Percentiles rank a stretch among this genome's conserved stretches.
phyloP scores from a whole-genome alignment of 2,797 vertebrate species.

The Loris lydekkerianus region DNA sequence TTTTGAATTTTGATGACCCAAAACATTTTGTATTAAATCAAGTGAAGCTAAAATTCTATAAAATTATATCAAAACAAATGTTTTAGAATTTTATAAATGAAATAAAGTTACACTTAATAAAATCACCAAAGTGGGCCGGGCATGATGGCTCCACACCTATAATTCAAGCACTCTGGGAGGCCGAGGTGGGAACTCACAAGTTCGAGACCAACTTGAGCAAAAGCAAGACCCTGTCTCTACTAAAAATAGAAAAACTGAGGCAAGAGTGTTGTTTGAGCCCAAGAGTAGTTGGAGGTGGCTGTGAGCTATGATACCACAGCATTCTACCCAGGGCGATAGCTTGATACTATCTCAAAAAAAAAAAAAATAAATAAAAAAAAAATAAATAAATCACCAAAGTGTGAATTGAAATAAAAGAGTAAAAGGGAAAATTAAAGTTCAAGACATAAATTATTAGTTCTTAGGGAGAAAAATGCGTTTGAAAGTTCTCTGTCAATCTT shows the following conservation, averaged over 20 bases:
- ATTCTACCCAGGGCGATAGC: too few species aligned
- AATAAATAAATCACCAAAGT: neutral
- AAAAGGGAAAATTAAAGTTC: slow-evolving; percentile 57
- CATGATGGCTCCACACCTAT: too few species aligned
- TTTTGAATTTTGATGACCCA: neutral
- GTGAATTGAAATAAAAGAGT: slow-evolving; percentile 33
- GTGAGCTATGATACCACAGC: too few species aligned
- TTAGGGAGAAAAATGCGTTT: slow-evolving; percentile 38
- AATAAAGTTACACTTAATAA: slow-evolving; percentile 34
- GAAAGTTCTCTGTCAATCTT: slow-evolving; percentile 63
- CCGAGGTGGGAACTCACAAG: too few species aligned
- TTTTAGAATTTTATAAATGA: slow-evolving; percentile 28
- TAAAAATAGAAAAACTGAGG: too few species aligned
- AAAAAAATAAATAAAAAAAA: too few species aligned
- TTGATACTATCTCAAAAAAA: too few species aligned
- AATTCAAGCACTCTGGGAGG: neutral
- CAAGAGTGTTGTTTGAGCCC: too few species aligned
- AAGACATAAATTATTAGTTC: slow-evolving; percentile 59
- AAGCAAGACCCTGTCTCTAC: too few species aligned
- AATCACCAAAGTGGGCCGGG: neutral
- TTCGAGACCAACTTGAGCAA: too few species aligned
- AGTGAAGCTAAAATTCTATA: slow-evolving; percentile 21
- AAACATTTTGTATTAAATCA: neutral
- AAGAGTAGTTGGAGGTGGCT: too few species aligned
- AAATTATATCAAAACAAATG: slow-evolving; percentile 52